Conservation (phyloP, 1,140 invertebrate genomes). For the Homarus americanus region DNA sequence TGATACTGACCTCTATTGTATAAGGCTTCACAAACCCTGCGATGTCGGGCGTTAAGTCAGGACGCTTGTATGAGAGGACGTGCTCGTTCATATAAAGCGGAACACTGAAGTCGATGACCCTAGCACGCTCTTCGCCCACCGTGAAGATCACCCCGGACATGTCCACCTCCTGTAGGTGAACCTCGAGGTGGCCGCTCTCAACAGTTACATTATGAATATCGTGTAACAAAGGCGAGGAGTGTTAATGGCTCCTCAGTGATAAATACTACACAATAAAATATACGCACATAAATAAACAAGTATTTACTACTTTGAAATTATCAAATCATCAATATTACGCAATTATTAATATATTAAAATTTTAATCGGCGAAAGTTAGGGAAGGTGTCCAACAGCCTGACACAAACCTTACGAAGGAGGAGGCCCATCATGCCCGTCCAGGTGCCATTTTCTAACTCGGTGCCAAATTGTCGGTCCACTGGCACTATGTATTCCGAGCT, state of each 20-base stretch:
- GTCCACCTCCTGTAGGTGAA: neutral
- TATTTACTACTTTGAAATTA: no score
- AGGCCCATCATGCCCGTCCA: slow-evolving; percentile 34
- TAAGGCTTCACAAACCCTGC: neutral
- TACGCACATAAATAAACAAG: no score
- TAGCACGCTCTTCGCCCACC: neutral
- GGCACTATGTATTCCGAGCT: slow-evolving; percentile 11
- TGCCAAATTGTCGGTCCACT: slow-evolving; percentile 11
- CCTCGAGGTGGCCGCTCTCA: no score
- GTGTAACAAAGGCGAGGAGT: no score
- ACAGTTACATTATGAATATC: no score
- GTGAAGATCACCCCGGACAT: neutral
- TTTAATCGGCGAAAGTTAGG: no score
- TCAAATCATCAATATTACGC: no score
- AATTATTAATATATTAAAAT: no score
- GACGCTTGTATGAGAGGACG: neutral
- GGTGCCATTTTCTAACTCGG: neutral
- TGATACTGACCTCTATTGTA: neutral
- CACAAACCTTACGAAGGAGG: neutral
- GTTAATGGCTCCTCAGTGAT: no score
- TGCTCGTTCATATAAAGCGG: neutral
- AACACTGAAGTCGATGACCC: neutral
- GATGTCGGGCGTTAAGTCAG: neutral
- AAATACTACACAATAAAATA: no score
- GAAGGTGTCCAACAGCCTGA: neutral